A percentile compares a stretch with the other conserved stretches of the same genome.
phyloP scores from a whole-genome alignment of 2,888 invertebrate species.

The Folsomia candida region DNA sequence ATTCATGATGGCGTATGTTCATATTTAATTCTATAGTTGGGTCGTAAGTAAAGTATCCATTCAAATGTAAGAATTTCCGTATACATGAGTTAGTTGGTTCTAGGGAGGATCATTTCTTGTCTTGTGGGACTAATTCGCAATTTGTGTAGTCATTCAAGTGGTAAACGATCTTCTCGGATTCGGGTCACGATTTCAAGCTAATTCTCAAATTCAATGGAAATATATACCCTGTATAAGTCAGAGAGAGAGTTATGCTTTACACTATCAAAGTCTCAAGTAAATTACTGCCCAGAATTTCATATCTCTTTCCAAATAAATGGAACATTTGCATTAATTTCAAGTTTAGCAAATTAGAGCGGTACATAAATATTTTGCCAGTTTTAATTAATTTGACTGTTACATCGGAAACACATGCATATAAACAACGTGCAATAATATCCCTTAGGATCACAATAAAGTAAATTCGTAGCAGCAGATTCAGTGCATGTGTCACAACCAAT shows the following conservation, averaged over 20 bases:
- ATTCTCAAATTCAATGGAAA: background rate
- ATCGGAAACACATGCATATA: background rate
- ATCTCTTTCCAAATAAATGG: too few relatives aligned
- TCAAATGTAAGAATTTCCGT: background rate
- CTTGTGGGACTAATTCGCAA: background rate
- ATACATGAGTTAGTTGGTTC: background rate
- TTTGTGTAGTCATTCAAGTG: background rate
- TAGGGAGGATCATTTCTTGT: too few relatives aligned
- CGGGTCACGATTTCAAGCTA: constrained; percentile 27
- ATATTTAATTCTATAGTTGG: too few relatives aligned
- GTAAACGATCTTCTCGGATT: background rate
- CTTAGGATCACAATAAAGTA: too few relatives aligned
- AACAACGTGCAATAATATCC: too few relatives aligned
- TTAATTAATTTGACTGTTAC: background rate
- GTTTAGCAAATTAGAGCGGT: constrained; percentile 7
- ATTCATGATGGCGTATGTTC: too few relatives aligned
- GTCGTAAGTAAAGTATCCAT: too few relatives aligned
- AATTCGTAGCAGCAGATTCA: too few relatives aligned
- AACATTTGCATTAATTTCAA: background rate
- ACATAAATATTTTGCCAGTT: constrained; percentile 55
- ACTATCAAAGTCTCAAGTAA: too few relatives aligned
- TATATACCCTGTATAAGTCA: too few relatives aligned
- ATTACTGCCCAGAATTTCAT: too few relatives aligned
- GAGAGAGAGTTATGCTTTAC: too few relatives aligned
- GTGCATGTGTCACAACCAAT: background rate